Percentiles rank a stretch among this genome's conserved stretches.
These are phyloP conservation scores for Psilopogon haemacephalus DNA, from an alignment of 2,113 vertebrate species.

Conservation along the genomic window DNA sequence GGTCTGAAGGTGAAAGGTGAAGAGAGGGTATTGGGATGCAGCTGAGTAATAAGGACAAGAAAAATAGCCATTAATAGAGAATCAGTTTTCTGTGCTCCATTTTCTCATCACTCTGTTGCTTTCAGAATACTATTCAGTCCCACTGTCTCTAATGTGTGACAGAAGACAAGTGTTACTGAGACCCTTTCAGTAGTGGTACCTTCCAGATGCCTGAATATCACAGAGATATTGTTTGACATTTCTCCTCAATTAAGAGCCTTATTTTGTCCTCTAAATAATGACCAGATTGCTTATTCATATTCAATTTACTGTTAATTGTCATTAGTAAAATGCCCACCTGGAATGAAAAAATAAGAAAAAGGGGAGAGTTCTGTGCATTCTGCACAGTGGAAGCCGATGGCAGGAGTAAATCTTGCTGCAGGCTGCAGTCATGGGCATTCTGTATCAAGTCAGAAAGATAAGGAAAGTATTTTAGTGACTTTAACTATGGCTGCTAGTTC, in stretches of 20 bases:
- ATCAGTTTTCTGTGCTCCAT: background rate
- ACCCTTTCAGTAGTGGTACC: background rate
- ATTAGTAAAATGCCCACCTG: background rate
- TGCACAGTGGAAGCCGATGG: rapidly evolving
- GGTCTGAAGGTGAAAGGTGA: background rate
- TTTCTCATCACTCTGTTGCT: background rate
- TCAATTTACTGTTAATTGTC: background rate
- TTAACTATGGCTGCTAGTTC: background rate
- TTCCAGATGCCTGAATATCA: background rate
- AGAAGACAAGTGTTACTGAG: background rate
- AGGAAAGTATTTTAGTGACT: background rate
- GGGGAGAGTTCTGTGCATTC: background rate
- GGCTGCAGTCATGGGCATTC: background rate
- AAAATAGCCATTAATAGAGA: background rate
- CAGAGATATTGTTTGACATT: background rate
- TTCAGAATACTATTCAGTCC: background rate
- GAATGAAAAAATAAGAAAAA: background rate
- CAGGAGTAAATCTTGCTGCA: background rate
- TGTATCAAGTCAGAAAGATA: background rate
- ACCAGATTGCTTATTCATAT: background rate
- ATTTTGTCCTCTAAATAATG: background rate
- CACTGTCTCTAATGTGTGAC: too few species aligned
- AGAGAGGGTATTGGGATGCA: background rate
- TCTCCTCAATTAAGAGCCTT: background rate
- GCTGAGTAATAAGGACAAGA: background rate